Evolutionary conservation across 1,140 invertebrate species (phyloP).

Genomic region (Anadara kagoshimensis): DNA sequence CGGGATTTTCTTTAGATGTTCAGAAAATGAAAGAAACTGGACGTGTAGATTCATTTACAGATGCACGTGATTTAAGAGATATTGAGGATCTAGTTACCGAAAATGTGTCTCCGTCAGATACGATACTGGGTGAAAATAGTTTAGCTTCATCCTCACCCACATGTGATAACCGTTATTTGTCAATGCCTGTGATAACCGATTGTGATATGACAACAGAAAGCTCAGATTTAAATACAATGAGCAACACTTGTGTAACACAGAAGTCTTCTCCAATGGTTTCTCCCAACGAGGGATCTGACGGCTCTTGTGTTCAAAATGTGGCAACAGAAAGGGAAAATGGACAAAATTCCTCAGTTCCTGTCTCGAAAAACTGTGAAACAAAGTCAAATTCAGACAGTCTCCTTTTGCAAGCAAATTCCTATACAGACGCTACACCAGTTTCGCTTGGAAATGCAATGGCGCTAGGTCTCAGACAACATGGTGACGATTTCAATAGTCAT

Average conservation of each 20-base stretch:
- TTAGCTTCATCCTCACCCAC: neutral
- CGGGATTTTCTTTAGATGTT: neutral
- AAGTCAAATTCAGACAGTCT: too few species aligned
- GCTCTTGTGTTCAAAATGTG: too few species aligned
- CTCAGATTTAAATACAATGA: neutral
- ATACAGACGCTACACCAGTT: too few species aligned
- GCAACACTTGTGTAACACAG: neutral
- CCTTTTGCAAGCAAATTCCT: too few species aligned
- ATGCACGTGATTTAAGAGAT: neutral
- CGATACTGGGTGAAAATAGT: neutral
- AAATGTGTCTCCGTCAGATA: neutral
- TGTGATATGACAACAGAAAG: neutral
- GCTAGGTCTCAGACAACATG: too few species aligned
- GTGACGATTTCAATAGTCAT: too few species aligned
- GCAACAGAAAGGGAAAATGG: too few species aligned
- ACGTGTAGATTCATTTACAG: neutral
- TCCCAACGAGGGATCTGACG: neutral
- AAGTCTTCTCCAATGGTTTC: constrained; percentile 15
- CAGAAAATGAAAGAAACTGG: neutral
- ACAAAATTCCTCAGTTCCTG: too few species aligned
- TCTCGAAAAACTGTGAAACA: too few species aligned
- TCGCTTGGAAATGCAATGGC: too few species aligned
- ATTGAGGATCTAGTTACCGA: neutral
- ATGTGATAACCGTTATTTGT: constrained; percentile 7
- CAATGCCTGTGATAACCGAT: constrained; percentile 12